Percentiles rank a stretch among this genome's conserved stretches.
phyloP scores from a whole-genome alignment of 2,888 invertebrate genomes.

The Chloroclysta siterata region DNA sequence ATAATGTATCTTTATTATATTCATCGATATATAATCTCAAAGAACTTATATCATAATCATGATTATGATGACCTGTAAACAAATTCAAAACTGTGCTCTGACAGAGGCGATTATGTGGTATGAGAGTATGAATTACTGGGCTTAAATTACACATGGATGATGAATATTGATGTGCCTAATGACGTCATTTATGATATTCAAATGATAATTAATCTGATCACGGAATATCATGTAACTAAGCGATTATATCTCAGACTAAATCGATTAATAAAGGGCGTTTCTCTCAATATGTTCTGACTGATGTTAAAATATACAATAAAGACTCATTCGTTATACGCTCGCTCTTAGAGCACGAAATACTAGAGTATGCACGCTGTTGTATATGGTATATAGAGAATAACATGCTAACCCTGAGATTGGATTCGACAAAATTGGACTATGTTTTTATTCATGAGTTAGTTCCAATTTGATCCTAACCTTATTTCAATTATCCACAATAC shows the following conservation, averaged over 20 bases:
- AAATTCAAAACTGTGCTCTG: constrained; percentile 15
- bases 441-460: neutral
- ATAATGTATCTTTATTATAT: too few species aligned
- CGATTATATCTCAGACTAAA: constrained; percentile 5
- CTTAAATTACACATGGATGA: constrained; percentile 48
- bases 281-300: neutral
- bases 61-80: too few species aligned
- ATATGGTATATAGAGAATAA: neutral
- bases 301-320: too few species aligned
- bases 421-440: neutral
- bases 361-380: neutral
- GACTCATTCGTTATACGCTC: neutral
- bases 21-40: too few species aligned
- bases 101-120: constrained; percentile 17
- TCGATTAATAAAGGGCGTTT: neutral
- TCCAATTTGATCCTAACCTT: neutral
- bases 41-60: too few species aligned
- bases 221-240: constrained; percentile 16
- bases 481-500: neutral
- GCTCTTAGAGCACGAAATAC: neutral
- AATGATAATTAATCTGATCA: constrained; percentile 23
- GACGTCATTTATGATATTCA: constrained; percentile 46
- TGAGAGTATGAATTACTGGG: constrained; percentile 40
- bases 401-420: neutral
- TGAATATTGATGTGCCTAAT: constrained; percentile 55